Evolutionary conservation across 1,140 invertebrate genomes (phyloP).

Genomic region (Atta colombica): DNA sequence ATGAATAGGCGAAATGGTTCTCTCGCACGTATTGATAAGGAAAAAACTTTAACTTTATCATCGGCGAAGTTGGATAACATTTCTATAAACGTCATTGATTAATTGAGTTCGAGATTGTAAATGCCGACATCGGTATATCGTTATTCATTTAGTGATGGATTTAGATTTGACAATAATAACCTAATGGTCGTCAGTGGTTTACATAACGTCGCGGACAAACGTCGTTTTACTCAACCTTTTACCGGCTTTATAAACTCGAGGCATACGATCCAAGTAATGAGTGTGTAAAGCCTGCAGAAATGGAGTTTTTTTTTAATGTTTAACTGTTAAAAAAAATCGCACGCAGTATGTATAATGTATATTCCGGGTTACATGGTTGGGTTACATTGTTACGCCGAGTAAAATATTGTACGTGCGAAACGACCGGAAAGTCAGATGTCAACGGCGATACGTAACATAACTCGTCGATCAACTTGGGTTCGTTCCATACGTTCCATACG

Average conservation of each 20-base stretch:
- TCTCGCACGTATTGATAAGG: not conserved
- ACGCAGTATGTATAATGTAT: not conserved
- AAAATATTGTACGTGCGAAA: slow-evolving; percentile 45
- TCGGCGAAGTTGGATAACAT: not conserved
- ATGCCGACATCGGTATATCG: slow-evolving; percentile 14
- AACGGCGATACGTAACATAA: slow-evolving; percentile 16
- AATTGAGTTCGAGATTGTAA: slow-evolving; percentile 31
- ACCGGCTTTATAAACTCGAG: not conserved
- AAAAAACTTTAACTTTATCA: slow-evolving; percentile 4
- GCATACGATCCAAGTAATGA: not conserved
- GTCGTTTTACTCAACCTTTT: not conserved
- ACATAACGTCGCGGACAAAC: slow-evolving; percentile 20
- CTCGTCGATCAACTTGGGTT: slow-evolving; percentile 48
- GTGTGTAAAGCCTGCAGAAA: not conserved
- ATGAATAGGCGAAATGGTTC: not conserved
- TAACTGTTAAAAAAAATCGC: slow-evolving; percentile 1
- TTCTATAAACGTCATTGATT: slow-evolving; percentile 29
- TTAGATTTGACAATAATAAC: slow-evolving; percentile 60
- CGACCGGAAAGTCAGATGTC: slow-evolving; percentile 49
- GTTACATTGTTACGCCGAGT: not conserved
- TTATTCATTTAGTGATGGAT: slow-evolving; percentile 60
- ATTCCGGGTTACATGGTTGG: not conserved
- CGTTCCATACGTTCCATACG: slow-evolving; percentile 9
- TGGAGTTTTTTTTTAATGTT: slow-evolving; percentile 5
- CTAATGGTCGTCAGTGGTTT: slow-evolving; percentile 11